Conservation (phyloP, 2,888 invertebrate genomes). For the Hypercompe scribonia region DNA sequence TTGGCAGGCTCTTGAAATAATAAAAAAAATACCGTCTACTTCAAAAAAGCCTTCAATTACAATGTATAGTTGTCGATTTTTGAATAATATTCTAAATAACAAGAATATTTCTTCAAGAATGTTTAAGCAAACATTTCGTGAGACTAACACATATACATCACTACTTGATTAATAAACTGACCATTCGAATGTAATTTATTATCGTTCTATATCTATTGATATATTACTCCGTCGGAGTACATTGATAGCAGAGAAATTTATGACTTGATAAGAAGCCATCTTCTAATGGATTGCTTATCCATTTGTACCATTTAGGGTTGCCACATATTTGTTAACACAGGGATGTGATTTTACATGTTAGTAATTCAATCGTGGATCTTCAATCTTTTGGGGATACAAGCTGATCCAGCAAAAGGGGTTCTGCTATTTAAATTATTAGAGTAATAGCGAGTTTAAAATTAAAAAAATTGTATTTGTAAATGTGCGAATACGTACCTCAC, state of each 20-base stretch:
- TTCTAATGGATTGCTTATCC: slow-evolving; percentile 75
- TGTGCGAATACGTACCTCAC: too few relatives aligned
- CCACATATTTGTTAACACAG: slow-evolving; percentile 13
- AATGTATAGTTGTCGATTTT: too few relatives aligned
- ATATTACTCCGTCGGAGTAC: slow-evolving; percentile 63
- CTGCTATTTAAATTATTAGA: too few relatives aligned
- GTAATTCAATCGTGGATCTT: background rate
- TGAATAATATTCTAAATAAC: background rate
- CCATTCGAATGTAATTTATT: slow-evolving; percentile 44
- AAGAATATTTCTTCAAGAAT: background rate
- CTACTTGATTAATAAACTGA: slow-evolving; percentile 40
- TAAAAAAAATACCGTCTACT: too few relatives aligned
- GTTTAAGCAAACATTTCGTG: slow-evolving; percentile 9
- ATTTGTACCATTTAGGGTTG: slow-evolving; percentile 30
- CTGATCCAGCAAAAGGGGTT: too few relatives aligned
- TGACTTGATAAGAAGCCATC: slow-evolving; percentile 75
- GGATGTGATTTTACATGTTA: background rate
- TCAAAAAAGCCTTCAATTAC: too few relatives aligned
- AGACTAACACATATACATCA: slow-evolving; percentile 32
- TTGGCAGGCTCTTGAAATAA: too few relatives aligned
- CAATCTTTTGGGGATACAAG: background rate
- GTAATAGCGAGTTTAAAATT: too few relatives aligned
- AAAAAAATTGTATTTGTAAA: too few relatives aligned
- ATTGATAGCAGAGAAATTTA: slow-evolving; percentile 71
- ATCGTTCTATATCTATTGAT: slow-evolving; percentile 54